A percentile compares a stretch with the other conserved stretches of the same genome.
Conservation (phyloP, 2,797 vertebrate species). For the Vespertilio murinus region DNA sequence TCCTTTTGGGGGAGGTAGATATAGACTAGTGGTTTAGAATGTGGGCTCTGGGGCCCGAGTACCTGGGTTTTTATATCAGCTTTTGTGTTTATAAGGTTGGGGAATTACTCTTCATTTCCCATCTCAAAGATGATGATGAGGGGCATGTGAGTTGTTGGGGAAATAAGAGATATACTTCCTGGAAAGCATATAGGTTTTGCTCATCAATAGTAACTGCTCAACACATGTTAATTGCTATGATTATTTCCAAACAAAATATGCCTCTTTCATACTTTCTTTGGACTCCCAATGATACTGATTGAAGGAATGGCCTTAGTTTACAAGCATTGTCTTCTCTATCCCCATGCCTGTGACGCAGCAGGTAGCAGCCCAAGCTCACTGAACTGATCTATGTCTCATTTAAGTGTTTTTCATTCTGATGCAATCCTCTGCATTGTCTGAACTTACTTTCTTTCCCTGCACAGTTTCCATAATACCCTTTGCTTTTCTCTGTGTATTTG, state of each 20-base stretch:
- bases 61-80: background rate
- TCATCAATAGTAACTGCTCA: background rate
- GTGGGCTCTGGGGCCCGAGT: background rate
- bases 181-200: background rate
- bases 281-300: background rate
- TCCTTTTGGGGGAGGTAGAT: background rate
- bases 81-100: background rate
- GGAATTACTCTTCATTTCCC: background rate
- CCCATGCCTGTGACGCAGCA: too few relatives aligned
- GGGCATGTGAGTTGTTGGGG: background rate
- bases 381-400: background rate
- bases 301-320: background rate
- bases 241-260: background rate
- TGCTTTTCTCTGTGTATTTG: background rate
- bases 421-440: background rate
- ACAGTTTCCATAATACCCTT: background rate
- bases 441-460: background rate
- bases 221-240: background rate
- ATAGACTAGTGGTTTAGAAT: background rate
- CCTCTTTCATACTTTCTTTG: background rate
- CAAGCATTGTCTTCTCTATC: background rate
- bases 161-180: background rate
- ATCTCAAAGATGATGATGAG: background rate
- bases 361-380: background rate
- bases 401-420: background rate